Evolutionary conservation across 2,797 vertebrate species (phyloP).

Genomic region (Tragelaphus oryx): DNA sequence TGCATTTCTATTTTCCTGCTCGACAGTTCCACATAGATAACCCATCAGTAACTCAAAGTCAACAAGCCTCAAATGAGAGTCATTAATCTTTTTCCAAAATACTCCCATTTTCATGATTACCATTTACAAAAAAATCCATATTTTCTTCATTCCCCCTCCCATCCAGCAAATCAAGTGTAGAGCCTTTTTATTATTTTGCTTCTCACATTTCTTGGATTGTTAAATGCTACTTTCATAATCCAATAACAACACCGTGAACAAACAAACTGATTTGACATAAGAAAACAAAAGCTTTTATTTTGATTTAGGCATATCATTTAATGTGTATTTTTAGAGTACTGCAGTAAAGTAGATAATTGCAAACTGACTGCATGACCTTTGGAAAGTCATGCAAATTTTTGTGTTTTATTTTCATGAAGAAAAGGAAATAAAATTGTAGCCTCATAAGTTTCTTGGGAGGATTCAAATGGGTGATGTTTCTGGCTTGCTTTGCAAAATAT

Average conservation of each 20-base stretch:
- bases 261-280: background rate
- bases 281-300: background rate
- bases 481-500: background rate
- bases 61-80: background rate
- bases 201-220: background rate
- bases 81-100: background rate
- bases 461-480: background rate
- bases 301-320: background rate
- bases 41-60: background rate
- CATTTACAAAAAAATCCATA: background rate
- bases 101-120: background rate
- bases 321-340: background rate
- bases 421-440: background rate
- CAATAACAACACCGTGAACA: background rate
- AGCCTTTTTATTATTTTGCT: background rate
- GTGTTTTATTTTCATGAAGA: background rate
- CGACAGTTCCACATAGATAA: background rate
- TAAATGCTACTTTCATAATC: background rate
- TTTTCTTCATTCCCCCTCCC: background rate
- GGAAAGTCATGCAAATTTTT: background rate
- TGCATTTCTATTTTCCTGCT: background rate
- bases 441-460: background rate
- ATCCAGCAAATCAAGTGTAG: background rate
- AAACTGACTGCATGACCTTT: background rate
- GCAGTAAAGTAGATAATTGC: background rate